Evolutionary conservation across 2,113 vertebrate genomes (phyloP), one percentile per base, ranked within the genome.

Genomic region (Talpa occidentalis): DNA sequence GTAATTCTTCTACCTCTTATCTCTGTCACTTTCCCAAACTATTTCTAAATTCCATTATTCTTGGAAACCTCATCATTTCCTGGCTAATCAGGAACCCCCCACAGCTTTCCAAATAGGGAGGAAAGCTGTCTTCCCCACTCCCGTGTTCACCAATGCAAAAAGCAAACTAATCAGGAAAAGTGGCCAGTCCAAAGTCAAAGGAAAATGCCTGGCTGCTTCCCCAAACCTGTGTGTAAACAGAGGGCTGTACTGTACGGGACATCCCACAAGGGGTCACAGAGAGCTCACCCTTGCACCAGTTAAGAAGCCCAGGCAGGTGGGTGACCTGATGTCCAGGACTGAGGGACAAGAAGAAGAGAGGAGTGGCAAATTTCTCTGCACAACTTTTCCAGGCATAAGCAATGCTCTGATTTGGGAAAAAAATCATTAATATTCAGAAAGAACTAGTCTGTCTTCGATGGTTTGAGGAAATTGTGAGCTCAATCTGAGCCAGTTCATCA

Each of bases 31-130:
- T 47, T 60, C 16, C 73, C 24, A 21, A 56, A 3, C 52, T 69
- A 56, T 66, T 49, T 76, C 56, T 40, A 62, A 83, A 74, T 90
- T 40, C 28, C 24, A 37, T 30, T 64, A 19, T 26, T 72, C 8
- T 72, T 90, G 66, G 49, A 70, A 90, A 66, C 60, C 16, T 64
- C 67, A 59, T n/a, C 49, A 69, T 76, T 87, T 87, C 70, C 56
- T 56, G 69, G 87, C 28, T 85, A 59, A 35, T 21, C 21, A 66
- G 56, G 11, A 88, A 92, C 4, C 42, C 54, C 10, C n/a, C 19
- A 78, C 6, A 69, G 32, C 9, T 82, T 88, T 82, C 76, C 37
- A 88, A 91, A 73, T 12, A 73, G 60, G 52, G n/a, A 80, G 66
- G 6, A 42, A 85, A 67, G 30, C n/a, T 21, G 19, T 69, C 52